Conservation (phyloP, 1,140 invertebrate species). For the Leptinotarsa undecemlineata region DNA sequence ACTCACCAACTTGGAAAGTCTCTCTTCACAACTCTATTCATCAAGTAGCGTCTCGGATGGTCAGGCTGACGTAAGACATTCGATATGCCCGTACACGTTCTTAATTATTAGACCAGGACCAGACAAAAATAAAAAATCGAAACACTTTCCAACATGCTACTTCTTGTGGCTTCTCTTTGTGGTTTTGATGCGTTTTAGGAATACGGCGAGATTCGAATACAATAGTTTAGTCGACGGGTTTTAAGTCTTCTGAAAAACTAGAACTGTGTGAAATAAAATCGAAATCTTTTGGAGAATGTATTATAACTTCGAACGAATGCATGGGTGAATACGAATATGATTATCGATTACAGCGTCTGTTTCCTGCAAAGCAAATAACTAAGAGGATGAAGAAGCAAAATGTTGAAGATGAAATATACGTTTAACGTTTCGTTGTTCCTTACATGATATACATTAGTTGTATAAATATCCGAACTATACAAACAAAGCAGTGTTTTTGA, state of each 20-base stretch:
- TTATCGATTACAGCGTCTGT: too few relatives aligned
- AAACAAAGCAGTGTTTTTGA: too few relatives aligned
- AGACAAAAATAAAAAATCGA: conserved; percentile 1
- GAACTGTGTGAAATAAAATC: not conserved
- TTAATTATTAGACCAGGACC: conserved; percentile 8
- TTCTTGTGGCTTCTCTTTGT: not conserved
- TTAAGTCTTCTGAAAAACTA: not conserved
- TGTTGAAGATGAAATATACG: too few relatives aligned
- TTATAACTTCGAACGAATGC: too few relatives aligned
- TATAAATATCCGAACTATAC: too few relatives aligned
- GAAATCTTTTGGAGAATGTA: too few relatives aligned
- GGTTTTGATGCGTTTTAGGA: not conserved
- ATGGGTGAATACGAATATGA: too few relatives aligned
- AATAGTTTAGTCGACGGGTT: not conserved
- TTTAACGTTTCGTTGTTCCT: too few relatives aligned
- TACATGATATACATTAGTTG: too few relatives aligned
- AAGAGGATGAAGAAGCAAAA: too few relatives aligned
- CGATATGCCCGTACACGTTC: conserved; percentile 7
- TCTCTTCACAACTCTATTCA: conserved; percentile 6
- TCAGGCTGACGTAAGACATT: not conserved
- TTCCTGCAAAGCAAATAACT: too few relatives aligned
- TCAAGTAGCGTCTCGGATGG: not conserved
- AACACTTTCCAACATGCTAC: not conserved
- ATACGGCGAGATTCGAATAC: not conserved
- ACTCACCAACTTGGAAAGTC: not conserved